Evolutionary conservation across 2,797 vertebrate genomes (phyloP), one percentile per base, ranked within the genome.

Genomic region (Hydrolagus colliei): DNA sequence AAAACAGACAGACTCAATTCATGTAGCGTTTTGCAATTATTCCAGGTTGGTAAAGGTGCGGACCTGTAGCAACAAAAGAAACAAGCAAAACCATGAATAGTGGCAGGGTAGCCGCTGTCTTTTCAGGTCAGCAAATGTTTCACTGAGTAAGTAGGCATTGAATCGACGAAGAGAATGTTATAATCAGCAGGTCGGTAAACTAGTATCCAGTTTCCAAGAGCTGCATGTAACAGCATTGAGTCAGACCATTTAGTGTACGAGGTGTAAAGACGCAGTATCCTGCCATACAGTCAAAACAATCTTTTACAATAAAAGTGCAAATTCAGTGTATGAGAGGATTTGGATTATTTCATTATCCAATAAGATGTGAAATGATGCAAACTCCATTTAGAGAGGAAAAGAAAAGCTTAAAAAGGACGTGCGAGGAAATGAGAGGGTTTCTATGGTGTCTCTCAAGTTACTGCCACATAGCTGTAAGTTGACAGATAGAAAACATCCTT

Each of bases 161-260:
- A 84, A n/a, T 71, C 71, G 65, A 14, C 12, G 41, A 10, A 32
- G 65, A 18, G 65, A 71, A 71, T 67, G 79, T 84, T 84, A 67
- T 84, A 84, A 71, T 84, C 18, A 68, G 67, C 71, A 84, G 65
- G 32, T 20, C 67, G 18, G 16, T 71, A 18, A 52, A 20, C 16
- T 13, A 41, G 32, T 32, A 84, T 84, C 79, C 35, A 35, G 65
- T 84, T 84, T 68, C 79, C 79, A 84, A 41, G 65, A 84, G 71
- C 35, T 71, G 11, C 32, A 84, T 12, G 27, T 84, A 35, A 71
- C 35, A 32, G n/a, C 16, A 41, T 67, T 84, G 65, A 84, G 27
- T 27, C 41, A 5, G 9, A n/a, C 11, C 18, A 71, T 52, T 68
- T 18, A 18, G 63, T 71, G 12, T 6, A 84, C 9, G n/a, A 20